Percentiles rank a stretch among this genome's conserved stretches.
phyloP scores from a whole-genome alignment of 2,888 invertebrate species.

The Aphodius sticticus region DNA sequence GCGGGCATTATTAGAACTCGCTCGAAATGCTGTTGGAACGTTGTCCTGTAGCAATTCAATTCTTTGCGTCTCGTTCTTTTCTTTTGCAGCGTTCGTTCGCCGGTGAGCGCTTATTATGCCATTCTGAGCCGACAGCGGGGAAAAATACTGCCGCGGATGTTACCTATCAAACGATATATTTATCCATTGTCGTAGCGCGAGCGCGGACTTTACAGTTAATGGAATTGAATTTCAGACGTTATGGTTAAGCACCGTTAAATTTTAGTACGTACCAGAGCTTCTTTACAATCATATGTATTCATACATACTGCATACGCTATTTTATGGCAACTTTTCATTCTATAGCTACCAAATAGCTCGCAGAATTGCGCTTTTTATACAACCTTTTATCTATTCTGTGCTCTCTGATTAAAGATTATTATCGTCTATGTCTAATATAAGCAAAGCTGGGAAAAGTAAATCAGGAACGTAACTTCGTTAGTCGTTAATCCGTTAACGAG shows the following conservation, averaged over 20 bases:
- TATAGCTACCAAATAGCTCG: neutral
- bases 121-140: neutral
- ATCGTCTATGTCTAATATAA: too few relatives aligned
- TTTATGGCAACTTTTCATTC: neutral
- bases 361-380: neutral
- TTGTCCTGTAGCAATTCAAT: conserved; percentile 39
- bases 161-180: conserved; percentile 4
- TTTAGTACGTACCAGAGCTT: neutral
- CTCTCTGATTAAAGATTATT: neutral
- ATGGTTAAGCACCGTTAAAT: conserved; percentile 4
- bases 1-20: conserved; percentile 48
- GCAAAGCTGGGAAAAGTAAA: too few relatives aligned
- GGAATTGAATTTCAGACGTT: conserved; percentile 4
- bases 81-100: neutral
- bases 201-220: neutral
- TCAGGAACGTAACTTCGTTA: too few relatives aligned
- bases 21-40: conserved; percentile 50
- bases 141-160: conserved; percentile 4
- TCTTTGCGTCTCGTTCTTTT: neutral
- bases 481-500: too few relatives aligned
- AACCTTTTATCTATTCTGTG: neutral
- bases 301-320: neutral
- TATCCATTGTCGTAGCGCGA: conserved; percentile 4
- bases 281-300: neutral
- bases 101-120: neutral